Conservation (phyloP, 2,113 vertebrate species). For the Oostethus manadensis region DNA sequence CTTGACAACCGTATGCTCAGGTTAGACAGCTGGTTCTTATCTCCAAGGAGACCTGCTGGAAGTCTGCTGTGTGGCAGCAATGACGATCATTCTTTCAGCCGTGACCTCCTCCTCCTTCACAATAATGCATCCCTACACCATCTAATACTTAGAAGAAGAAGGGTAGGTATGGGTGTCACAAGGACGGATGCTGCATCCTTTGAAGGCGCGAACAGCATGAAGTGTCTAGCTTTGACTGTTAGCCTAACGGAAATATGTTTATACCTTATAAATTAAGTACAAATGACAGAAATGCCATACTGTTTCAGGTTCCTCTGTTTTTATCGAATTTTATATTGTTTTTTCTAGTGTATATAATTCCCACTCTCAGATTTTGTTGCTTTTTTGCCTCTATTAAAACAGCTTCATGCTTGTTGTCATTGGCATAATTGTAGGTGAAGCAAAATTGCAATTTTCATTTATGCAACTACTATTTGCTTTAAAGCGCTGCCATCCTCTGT, state of each 20-base stretch:
- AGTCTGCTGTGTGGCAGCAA: constrained; percentile 53
- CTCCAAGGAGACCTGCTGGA: constrained; percentile 54
- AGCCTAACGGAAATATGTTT: no score
- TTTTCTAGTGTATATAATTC: no score
- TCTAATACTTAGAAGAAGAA: background rate
- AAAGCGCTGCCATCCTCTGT: constrained; percentile 46
- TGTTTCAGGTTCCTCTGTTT: no score
- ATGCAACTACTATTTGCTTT: constrained; percentile 55
- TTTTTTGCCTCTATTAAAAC: constrained; percentile 27
- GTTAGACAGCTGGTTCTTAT: constrained; percentile 56
- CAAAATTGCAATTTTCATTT: constrained; percentile 45
- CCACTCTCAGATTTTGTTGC: background rate
- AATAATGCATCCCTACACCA: constrained; percentile 2
- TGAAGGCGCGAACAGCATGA: background rate
- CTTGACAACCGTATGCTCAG: constrained; percentile 43
- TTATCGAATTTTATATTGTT: no score
- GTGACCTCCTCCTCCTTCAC: constrained; percentile 45
- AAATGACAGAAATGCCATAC: no score
- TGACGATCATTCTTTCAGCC: constrained; percentile 56
- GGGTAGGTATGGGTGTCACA: background rate
- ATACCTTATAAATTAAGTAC: no score
- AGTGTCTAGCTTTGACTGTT: background rate
- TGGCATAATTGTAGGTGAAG: constrained; percentile 66
- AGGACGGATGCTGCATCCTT: background rate
- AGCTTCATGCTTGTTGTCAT: constrained; percentile 35